Evolutionary conservation across 1,140 invertebrate species (phyloP), one percentile per base, ranked within the genome.

Genomic region (Drosophila bocki): DNA sequence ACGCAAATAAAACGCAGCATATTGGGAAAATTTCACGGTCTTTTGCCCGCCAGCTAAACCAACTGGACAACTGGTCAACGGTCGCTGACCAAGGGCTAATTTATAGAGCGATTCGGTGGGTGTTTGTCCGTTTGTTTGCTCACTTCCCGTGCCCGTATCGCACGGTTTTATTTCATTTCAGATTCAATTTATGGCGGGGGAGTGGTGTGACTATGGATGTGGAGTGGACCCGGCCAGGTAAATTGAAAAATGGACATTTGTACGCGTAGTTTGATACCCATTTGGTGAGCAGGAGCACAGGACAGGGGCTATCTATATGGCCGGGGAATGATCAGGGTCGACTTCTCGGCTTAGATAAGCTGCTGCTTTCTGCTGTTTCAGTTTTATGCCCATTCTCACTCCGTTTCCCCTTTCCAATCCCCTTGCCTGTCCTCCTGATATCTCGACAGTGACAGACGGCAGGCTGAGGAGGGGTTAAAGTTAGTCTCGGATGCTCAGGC

Each of bases 11-110:
- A 80, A 80, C 45, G 59, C 61, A 84, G 85, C 85, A 81, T 90
- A 90, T 90, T 90, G 85, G 82, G 65, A 90, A 90, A 90, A 91
- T 90, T 90, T 90, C 85, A 90, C 85, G 85, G 67, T 90, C 75
- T 79, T 90, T 85, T 90, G 86, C 50, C 67, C 80, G 81, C 75
- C 68, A 82, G 76, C 75, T 39, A 72, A 57, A 58, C 57, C 50
- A 58, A 54, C 70, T 61, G 61, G 54, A 61, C 76, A 80, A 51
- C 75, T 80, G 80, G 82, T 82, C 83, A 87, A 45, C 70, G 82
- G 78, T 65, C 82, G 80, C 48, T 78, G 84, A 72, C 79, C 78
- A 75, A 54, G 69, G 78, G 68, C 78, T 91, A 91, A 90, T 90
- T 90, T 90, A 90, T 91, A 86, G 82, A 82, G 69, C 85, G 58